Conservation (phyloP, 2,113 vertebrate genomes). For the Zeus faber region DNA sequence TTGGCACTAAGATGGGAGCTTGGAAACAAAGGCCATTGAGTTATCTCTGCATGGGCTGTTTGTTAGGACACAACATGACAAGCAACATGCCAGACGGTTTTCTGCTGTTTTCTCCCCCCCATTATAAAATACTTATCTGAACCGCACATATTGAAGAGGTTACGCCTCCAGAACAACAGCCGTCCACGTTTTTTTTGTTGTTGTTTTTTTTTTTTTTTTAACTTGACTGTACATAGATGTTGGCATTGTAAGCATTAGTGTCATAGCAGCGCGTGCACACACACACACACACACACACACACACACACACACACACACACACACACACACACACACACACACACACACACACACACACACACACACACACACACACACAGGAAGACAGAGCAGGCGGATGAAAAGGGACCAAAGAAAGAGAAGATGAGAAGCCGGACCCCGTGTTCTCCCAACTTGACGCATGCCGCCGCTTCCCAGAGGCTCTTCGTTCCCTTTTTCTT, state of each 20-base stretch:
- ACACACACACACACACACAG: slow-evolving; percentile 36
- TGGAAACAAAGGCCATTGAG: slow-evolving; percentile 16
- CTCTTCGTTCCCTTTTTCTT: slow-evolving; percentile 13
- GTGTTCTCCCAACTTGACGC: no score
- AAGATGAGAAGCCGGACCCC: slow-evolving; percentile 14
- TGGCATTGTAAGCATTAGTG: slow-evolving; percentile 31
- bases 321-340: slow-evolving; percentile 23
- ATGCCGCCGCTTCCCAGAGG: no score
- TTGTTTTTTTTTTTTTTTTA: slow-evolving; percentile 4
- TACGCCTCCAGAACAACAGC: slow-evolving; percentile 24
- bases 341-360: slow-evolving; percentile 17
- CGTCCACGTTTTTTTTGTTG: slow-evolving; percentile 1
- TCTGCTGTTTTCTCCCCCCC: slow-evolving; percentile 13
- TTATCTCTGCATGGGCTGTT: slow-evolving; percentile 40
- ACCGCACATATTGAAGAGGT: slow-evolving; percentile 27
- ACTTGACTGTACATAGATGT: not conserved
- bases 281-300: slow-evolving; percentile 2
- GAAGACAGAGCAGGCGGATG: slow-evolving; percentile 43
- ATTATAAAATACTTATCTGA: slow-evolving; percentile 11
- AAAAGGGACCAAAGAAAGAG: slow-evolving; percentile 22
- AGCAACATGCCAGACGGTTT: slow-evolving; percentile 61
- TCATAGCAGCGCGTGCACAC: slow-evolving; percentile 28
- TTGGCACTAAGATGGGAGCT: slow-evolving; percentile 12
- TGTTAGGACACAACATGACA: slow-evolving; percentile 49
- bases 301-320: slow-evolving; percentile 36